phyloP scores from a whole-genome alignment of 2,797 vertebrate species.

The Macropodus opercularis region DNA sequence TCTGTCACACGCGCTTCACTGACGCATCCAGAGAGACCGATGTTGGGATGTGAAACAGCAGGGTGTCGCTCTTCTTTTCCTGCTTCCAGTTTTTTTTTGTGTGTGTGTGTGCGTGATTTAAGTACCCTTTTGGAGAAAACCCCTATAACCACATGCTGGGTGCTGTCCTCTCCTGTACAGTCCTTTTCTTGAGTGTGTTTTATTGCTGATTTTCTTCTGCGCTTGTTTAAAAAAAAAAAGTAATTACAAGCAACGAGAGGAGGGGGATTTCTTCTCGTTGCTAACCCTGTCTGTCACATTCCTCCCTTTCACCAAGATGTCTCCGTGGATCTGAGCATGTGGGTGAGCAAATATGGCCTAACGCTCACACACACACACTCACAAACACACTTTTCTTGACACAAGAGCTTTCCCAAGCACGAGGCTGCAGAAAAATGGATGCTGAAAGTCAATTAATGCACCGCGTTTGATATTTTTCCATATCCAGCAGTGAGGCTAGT shows the following conservation, averaged over 20 bases:
- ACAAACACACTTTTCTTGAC: constrained; percentile 16
- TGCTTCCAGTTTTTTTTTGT: constrained; percentile 8
- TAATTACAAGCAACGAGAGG: constrained; percentile 51
- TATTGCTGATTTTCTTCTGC: not conserved
- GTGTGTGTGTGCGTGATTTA: constrained; percentile 19
- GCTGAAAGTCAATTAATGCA: constrained; percentile 34
- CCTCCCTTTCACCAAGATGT: constrained; percentile 69
- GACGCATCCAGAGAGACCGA: constrained; percentile 22
- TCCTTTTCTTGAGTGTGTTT: constrained; percentile 24
- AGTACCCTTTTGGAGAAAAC: constrained; percentile 22
- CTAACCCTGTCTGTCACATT: constrained; percentile 70
- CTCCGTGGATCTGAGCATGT: constrained; percentile 69
- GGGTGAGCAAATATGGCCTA: constrained; percentile 64
- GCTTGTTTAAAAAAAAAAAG: constrained; percentile 44
- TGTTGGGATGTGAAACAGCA: constrained; percentile 18
- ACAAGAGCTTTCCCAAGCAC: constrained; percentile 35
- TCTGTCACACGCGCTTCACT: constrained; percentile 36
- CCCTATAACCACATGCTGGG: constrained; percentile 12
- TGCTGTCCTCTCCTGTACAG: constrained; percentile 11
- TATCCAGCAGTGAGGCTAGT: not conserved
- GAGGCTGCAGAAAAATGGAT: constrained; percentile 22
- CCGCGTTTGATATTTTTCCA: constrained; percentile 2
- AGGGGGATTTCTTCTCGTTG: constrained; percentile 42
- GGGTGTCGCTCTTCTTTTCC: constrained; percentile 23
- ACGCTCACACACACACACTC: constrained; percentile 10